Conservation (phyloP, 2,113 vertebrate genomes). For the Cryptomyrus ogoouensis region DNA sequence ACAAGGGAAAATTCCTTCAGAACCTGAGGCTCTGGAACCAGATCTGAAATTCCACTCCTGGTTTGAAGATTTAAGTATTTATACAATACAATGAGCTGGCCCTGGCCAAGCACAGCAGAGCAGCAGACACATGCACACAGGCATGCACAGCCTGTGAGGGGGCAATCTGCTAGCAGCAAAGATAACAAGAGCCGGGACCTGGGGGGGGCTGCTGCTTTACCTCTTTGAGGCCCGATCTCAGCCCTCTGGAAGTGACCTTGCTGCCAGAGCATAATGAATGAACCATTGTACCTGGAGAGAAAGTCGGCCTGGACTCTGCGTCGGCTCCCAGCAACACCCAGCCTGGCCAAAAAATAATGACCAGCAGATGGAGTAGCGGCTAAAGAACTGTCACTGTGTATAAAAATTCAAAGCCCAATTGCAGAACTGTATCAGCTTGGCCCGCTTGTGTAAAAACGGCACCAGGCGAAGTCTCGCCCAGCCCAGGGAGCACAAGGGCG, state of each 20-base stretch:
- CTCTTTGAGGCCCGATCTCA: not conserved
- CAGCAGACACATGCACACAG: not conserved
- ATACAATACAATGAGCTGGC: not conserved
- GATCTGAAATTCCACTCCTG: slow-evolving; percentile 6
- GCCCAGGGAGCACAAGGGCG: not conserved
- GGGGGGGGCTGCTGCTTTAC: not conserved
- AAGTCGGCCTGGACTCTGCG: not conserved
- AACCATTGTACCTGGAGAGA: slow-evolving; percentile 22
- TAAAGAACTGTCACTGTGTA: not conserved
- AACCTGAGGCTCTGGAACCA: not conserved
- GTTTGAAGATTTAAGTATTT: not conserved
- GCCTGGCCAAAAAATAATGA: not conserved
- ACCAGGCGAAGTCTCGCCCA: not conserved
- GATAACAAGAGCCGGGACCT: not conserved
- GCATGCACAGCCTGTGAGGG: slow-evolving; percentile 5
- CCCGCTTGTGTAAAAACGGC: not conserved
- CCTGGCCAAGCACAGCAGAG: not conserved
- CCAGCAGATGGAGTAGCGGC: not conserved
- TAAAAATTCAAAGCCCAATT: not conserved
- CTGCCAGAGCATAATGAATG: slow-evolving; percentile 17
- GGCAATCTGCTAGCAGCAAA: not conserved
- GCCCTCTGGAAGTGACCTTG: not conserved
- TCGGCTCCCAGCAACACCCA: not conserved
- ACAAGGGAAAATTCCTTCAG: not conserved
- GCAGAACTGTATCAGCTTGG: not conserved